Evolutionary conservation across 2,888 invertebrate genomes (phyloP).

Genomic region (Dasypogon diadema): DNA sequence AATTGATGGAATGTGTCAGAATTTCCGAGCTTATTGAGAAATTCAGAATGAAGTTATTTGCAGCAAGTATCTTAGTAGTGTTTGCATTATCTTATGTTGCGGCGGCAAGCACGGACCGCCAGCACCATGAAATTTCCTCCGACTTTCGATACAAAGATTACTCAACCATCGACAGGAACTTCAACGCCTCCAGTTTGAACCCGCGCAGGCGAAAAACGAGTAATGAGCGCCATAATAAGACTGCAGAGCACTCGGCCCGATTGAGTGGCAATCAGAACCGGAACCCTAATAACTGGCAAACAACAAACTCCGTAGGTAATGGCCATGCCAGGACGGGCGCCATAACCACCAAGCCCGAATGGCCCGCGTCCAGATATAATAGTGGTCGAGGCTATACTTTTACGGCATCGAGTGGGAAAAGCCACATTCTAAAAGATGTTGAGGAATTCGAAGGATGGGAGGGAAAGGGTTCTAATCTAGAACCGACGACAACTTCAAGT

Average conservation of each 20-base stretch:
- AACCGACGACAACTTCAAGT: not conserved
- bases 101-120: constrained; percentile 8
- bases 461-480: constrained; percentile 29
- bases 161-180: not conserved
- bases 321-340: not conserved
- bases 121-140: constrained; percentile 10
- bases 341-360: not conserved
- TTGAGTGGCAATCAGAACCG: constrained; percentile 44
- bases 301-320: constrained; percentile 28
- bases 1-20: constrained; percentile 40
- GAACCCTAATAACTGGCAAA: constrained; percentile 37
- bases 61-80: constrained; percentile 25
- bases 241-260: not conserved
- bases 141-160: constrained; percentile 19
- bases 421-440: constrained; percentile 4
- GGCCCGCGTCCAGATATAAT: constrained; percentile 30
- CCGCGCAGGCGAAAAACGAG: not conserved
- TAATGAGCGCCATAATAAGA: constrained; percentile 6
- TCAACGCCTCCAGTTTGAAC: not conserved
- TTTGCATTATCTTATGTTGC: not conserved
- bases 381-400: not conserved
- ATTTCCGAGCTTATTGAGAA: constrained; percentile 32
- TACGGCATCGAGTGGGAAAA: constrained; percentile 11
- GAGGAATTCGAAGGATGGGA: constrained; percentile 45
- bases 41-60: constrained; percentile 38